These are phyloP conservation scores for Callopanchax toddi DNA, from an alignment of 2,113 vertebrate species.

Conservation along the genomic window DNA sequence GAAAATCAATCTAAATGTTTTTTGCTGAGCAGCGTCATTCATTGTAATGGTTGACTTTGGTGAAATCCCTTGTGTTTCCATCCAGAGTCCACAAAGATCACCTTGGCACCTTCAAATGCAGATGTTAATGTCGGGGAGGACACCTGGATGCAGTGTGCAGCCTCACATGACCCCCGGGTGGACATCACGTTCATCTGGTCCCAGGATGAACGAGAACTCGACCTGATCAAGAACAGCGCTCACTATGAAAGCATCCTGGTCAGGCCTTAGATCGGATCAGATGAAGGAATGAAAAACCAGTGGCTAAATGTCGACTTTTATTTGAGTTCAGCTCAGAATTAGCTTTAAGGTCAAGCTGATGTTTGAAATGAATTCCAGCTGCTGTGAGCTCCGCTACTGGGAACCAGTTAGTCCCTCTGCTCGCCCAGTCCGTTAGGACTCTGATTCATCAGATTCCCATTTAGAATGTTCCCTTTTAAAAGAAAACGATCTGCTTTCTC, in stretches of 20 bases:
- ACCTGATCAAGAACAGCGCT: constrained; percentile 85
- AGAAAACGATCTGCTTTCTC: constrained; percentile 42
- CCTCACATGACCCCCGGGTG: constrained; percentile 87
- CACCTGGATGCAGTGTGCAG: constrained; percentile 89
- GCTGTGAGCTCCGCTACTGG: constrained; percentile 40
- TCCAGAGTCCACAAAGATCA: constrained; percentile 94
- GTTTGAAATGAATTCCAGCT: constrained; percentile 52
- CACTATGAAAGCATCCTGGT: constrained; percentile 90
- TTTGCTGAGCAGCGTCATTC: too few species aligned
- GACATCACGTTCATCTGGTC: constrained; percentile 97
- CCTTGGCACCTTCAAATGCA: constrained; percentile 87
- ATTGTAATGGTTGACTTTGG: too few species aligned
- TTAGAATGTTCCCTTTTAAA: constrained; percentile 59
- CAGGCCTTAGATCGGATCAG: constrained; percentile 54
- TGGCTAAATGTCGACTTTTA: too few species aligned
- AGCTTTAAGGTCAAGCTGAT: constrained; percentile 38
- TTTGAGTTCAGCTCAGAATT: constrained; percentile 1
- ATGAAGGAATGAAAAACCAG: too few species aligned
- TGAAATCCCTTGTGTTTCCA: background rate
- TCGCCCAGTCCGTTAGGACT: constrained; percentile 45
- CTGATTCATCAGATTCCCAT: constrained; percentile 62
- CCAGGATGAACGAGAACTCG: constrained; percentile 87
- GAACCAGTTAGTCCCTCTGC: constrained; percentile 51
- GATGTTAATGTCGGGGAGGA: constrained; percentile 91
- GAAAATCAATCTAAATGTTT: too few species aligned